A percentile compares a stretch with the other conserved stretches of the same genome.
phyloP scores from a whole-genome alignment of 1,140 invertebrate species.

The Trichonephila clavata region DNA sequence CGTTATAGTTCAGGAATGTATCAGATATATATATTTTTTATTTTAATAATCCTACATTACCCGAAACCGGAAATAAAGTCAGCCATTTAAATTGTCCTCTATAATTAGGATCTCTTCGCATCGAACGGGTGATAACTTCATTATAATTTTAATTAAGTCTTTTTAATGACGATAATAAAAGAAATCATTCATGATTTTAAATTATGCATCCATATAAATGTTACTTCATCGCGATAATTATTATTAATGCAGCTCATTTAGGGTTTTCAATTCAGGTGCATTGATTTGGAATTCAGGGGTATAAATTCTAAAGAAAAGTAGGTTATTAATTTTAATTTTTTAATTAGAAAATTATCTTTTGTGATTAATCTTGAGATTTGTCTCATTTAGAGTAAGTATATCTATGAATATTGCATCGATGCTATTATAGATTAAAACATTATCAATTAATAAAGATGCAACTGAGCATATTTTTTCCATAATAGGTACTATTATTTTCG shows the following conservation, averaged over 20 bases:
- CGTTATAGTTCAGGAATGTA: neutral
- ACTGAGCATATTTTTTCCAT: too few relatives aligned
- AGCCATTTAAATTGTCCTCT: conserved; percentile 1
- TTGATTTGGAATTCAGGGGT: neutral
- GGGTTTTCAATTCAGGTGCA: neutral
- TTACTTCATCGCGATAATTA: neutral
- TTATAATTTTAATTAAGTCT: conserved; percentile 28
- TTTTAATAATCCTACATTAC: too few relatives aligned
- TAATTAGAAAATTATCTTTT: neutral
- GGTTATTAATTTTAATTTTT: neutral
- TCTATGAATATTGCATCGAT: too few relatives aligned
- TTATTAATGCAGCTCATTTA: neutral
- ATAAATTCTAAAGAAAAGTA: neutral
- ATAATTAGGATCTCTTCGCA: neutral
- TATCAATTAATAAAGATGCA: too few relatives aligned
- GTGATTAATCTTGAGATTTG: neutral
- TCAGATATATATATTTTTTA: neutral
- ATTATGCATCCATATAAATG: neutral
- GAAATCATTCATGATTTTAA: neutral
- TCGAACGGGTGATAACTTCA: conserved; percentile 5
- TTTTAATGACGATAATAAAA: conserved; percentile 11
- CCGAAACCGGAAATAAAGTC: conserved; percentile 6
- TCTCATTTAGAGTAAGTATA: too few relatives aligned
- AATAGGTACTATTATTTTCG: too few relatives aligned
- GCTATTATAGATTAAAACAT: too few relatives aligned